Evolutionary conservation across 2,797 vertebrate genomes (phyloP), one percentile per base, ranked within the genome.

Genomic region (Gymnoscopelus microlampas): DNA sequence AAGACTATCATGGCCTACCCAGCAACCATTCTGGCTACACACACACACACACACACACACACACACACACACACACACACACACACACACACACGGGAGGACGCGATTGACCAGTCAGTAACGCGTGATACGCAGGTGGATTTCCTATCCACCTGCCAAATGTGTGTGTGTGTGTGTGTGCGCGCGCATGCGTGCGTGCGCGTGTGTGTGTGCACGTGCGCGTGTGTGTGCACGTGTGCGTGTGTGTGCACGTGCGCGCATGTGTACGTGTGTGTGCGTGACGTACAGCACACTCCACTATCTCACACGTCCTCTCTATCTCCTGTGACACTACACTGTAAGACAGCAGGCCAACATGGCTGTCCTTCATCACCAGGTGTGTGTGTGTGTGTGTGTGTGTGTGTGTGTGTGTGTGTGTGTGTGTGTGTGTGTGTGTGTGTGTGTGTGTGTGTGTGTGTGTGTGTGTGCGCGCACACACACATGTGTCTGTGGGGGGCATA

Each of bases 271-370:
- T 53, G 51, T 53, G 50, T 53, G 62, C 39, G 62, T 53, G 14
- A 53, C 35, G 55, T 53, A 63, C 48, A 13, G 48, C 12, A 50
- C 77, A 80, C 80, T 77, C 79, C 73, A 78, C 59, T 55, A 32
- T 60, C 70, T 66, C 1, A 35, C 62, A 47, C 63, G 71, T 82
- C 63, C 62, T 58, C 53, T 63, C 54, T 68, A 69, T 79, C 74
- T 63, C 60, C 44, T 67, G 29, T 19, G 47, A 54, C 39, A 60
- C 53, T 55, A 81, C 78, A 80, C 44, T 66, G 73, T 64, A 48
- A 24, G 66, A 78, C 57, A 77, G 54, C 68, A 85, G 63, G 63
- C 58, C 23, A 49, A 65, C 80, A 83, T 83, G 86, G 71, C 70
- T 78, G 76, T 82, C 76, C 53, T 53, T 85, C 83, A 85, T 15